Percentiles rank a stretch among this genome's conserved stretches.
Conservation (phyloP, 2,797 vertebrate species). For the Octomys mimax region DNA sequence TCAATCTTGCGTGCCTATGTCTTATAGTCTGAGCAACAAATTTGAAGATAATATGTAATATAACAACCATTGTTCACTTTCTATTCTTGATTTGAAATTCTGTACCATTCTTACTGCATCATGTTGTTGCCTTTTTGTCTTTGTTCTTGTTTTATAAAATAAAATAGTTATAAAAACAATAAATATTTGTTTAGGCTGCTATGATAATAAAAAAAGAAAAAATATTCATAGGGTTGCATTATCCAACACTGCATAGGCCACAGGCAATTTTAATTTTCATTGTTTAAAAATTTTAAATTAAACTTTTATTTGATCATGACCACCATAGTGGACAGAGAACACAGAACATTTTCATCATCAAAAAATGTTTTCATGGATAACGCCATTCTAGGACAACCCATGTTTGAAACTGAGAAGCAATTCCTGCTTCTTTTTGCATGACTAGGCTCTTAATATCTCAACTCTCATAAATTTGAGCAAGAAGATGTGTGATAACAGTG, state of each 20-base stretch:
- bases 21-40: no score
- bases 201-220: neutral
- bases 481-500: neutral
- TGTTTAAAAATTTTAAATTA: neutral
- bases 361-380: neutral
- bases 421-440: neutral
- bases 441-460: conserved; percentile 30
- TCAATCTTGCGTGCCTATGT: no score
- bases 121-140: no score
- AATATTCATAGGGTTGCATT: neutral
- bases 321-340: neutral
- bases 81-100: no score
- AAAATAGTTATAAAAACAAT: neutral
- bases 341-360: neutral
- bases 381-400: neutral
- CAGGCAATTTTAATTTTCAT: neutral
- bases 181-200: neutral
- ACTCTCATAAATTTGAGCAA: conserved; percentile 47
- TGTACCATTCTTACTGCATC: no score
- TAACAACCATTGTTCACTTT: no score
- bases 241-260: neutral
- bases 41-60: no score
- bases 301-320: neutral
- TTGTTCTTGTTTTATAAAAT: no score
- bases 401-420: conserved; percentile 28